phyloP scores from a whole-genome alignment of 2,888 invertebrate genomes.

The Drosophila pseudotalamancana region DNA sequence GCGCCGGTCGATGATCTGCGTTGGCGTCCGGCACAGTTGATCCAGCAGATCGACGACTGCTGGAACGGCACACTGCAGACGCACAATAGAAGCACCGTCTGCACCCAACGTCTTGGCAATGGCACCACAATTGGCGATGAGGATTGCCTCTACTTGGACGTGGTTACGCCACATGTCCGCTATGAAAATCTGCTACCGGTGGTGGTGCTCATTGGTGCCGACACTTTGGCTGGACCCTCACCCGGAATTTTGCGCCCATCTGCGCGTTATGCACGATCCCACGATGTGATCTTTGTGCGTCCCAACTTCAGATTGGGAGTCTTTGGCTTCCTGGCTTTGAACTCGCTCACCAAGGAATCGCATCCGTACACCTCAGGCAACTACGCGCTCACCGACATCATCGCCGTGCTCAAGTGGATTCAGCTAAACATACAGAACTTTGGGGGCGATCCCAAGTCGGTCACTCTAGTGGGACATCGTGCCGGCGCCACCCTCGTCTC shows the following conservation, averaged over 20 bases:
- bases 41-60: slow-evolving; percentile 89
- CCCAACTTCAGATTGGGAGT: slow-evolving; percentile 93
- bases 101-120: slow-evolving; percentile 89
- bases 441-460: slow-evolving; percentile 91
- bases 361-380: slow-evolving; percentile 93
- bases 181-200: slow-evolving; percentile 92
- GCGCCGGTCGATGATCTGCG: slow-evolving; percentile 89
- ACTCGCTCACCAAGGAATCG: slow-evolving; percentile 88
- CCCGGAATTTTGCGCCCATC: slow-evolving; percentile 90
- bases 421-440: slow-evolving; percentile 92
- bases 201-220: slow-evolving; percentile 92
- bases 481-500: slow-evolving; percentile 94
- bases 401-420: slow-evolving; percentile 92
- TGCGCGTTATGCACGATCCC: slow-evolving; percentile 89
- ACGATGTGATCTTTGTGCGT: slow-evolving; percentile 93
- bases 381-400: slow-evolving; percentile 92
- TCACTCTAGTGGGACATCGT: slow-evolving; percentile 93
- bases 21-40: slow-evolving; percentile 89
- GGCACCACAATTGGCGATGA: slow-evolving; percentile 89
- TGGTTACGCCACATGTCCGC: slow-evolving; percentile 92
- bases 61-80: slow-evolving; percentile 91
- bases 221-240: slow-evolving; percentile 90
- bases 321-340: slow-evolving; percentile 92
- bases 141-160: slow-evolving; percentile 92
- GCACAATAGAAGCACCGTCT: slow-evolving; percentile 88